Base-by-base conservation (phyloP, 2,888 invertebrate genomes). In the Cyclophora punctaria region DNA sequence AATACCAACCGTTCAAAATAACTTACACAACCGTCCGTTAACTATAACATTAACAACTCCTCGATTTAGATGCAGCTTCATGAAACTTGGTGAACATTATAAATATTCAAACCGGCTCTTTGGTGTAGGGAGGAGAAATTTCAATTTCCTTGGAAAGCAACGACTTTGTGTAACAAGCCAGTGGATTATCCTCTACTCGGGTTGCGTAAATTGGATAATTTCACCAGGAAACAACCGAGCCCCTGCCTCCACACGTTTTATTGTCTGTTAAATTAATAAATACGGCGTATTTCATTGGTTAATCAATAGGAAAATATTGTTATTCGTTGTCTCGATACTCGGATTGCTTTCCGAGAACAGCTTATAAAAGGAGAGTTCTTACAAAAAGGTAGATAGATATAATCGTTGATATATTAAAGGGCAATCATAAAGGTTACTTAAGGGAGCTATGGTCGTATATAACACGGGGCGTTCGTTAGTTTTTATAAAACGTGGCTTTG, bases 61-160 rank as follows among this genome's bases (percentile, higher is more conserved):
- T 52, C 44, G 53, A 66, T 59, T 58, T 63, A 60, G 57, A 55
- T 54, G 50, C 59, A 58, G 58, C 57, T 47, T 63, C 62, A 61
- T 61, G 63, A 62, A 63, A 64, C 59, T 64, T 66, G 51, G 53
- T 53, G 47, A 59, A 53, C 55, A 61, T 61, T 61, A 61, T 62
- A 67, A 63, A 67, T 63, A 65, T 65, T 65, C 60, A 65, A 57
- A 57, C 44, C 49, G 50, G 50, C 55, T 62, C 53, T 58, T 57
- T 51, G 48, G 45, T 59, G 49, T 59, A 55, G 54, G 52, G 43
- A 47, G 52, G 56, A 62, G 57, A 57, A 56, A 52, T 55, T 61
- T 52, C 52, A 56, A 60, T 62, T 64, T 61, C 59, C 58, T 50
- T 53, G 48, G 48, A 44, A 52, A 46, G 52, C 48, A 50, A 47